phyloP scores from a whole-genome alignment of 2,797 vertebrate species.

The Tinamus major region DNA sequence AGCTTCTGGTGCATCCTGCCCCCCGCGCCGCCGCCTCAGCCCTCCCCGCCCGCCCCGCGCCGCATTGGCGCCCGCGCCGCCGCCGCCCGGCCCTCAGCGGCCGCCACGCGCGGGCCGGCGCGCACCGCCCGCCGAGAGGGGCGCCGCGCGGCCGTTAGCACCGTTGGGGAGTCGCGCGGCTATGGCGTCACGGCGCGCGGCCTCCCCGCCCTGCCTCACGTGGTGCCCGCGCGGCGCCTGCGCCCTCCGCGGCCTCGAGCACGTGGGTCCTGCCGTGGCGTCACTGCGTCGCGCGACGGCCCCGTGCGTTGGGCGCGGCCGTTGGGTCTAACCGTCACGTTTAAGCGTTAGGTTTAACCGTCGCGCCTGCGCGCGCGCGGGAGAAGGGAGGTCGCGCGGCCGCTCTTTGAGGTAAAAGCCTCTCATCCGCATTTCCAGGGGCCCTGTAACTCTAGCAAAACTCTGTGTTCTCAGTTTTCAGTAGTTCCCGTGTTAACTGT shows the following conservation, averaged over 20 bases:
- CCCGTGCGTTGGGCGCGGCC: too few relatives aligned
- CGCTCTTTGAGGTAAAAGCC: not conserved
- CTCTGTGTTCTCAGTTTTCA: not conserved
- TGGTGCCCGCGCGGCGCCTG: not conserved
- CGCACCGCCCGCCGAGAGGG: too few relatives aligned
- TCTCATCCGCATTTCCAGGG: not conserved
- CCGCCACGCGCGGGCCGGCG: not conserved
- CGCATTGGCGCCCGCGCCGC: not conserved
- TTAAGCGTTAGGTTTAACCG: too few relatives aligned
- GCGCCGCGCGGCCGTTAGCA: too few relatives aligned
- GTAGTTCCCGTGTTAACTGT: not conserved
- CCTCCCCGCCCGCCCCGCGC: not conserved
- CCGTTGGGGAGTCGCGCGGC: not conserved
- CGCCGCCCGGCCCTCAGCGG: not conserved
- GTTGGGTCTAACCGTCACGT: too few relatives aligned
- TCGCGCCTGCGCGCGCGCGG: too few relatives aligned
- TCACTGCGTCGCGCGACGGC: too few relatives aligned
- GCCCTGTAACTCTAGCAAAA: not conserved
- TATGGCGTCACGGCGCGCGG: not conserved
- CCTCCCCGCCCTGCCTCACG: too few relatives aligned
- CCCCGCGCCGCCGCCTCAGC: not conserved
- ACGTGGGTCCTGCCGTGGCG: too few relatives aligned
- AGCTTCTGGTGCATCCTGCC: conserved; percentile 90
- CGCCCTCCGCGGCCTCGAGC: not conserved
- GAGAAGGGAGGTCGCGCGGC: too few relatives aligned